Evolutionary conservation across 1,140 invertebrate species (phyloP).

Genomic region (Drosophila carrolli): DNA sequence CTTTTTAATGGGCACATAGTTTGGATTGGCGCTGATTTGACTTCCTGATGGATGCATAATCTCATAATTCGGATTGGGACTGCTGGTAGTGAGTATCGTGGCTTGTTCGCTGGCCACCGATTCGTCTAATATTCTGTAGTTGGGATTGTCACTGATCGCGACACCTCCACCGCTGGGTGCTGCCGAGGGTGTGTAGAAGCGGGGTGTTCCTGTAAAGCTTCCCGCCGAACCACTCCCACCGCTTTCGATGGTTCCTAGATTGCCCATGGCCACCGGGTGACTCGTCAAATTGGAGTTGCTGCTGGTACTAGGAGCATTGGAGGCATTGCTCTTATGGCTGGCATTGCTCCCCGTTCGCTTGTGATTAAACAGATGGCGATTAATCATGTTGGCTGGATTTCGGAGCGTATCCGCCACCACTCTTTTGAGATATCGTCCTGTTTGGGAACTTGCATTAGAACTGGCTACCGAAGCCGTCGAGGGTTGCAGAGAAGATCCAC

Average conservation of each 20-base stretch:
- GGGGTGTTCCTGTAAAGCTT: constrained; percentile 68
- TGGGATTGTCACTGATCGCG: constrained; percentile 70
- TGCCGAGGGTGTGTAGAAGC: constrained; percentile 66
- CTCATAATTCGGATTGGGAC: constrained; percentile 75
- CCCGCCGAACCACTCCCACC: constrained; percentile 79
- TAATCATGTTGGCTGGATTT: constrained; percentile 51
- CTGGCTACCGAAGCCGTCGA: constrained; percentile 77
- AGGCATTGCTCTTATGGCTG: constrained; percentile 75
- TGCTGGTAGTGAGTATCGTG: constrained; percentile 55
- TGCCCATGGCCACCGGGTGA: constrained; percentile 58
- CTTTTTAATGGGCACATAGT: constrained; percentile 65
- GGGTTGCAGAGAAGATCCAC: constrained; percentile 64
- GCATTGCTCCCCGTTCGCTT: constrained; percentile 75
- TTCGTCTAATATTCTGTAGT: constrained; percentile 69
- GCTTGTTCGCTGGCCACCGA: constrained; percentile 50
- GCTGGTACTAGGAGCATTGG: constrained; percentile 68
- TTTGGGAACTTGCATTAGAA: constrained; percentile 67
- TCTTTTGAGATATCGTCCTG: constrained; percentile 53
- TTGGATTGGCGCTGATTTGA: constrained; percentile 55
- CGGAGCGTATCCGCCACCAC: constrained; percentile 63
- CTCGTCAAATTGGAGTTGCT: constrained; percentile 73
- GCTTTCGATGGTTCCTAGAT: constrained; percentile 80
- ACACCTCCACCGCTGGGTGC: constrained; percentile 34
- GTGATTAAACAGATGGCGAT: constrained; percentile 67
- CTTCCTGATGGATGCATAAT: constrained; percentile 55